Conservation (phyloP, 2,888 invertebrate genomes). For the Disparrhopalites patrizii region DNA sequence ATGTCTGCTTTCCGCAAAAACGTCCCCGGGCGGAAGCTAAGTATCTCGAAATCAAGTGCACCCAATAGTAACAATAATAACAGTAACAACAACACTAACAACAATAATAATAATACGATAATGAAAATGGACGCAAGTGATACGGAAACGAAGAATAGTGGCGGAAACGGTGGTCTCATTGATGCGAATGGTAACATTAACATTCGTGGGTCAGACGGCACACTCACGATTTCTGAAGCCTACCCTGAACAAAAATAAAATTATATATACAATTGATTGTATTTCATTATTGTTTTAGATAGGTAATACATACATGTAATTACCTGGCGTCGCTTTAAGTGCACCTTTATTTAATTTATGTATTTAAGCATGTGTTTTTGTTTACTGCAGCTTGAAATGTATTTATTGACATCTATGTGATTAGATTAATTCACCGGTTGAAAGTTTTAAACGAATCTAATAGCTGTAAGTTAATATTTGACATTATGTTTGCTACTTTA, state of each 20-base stretch:
- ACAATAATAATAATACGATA: constrained; percentile 42
- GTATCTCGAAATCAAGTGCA: constrained; percentile 42
- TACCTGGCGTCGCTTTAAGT: constrained; percentile 18
- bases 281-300: too few species aligned
- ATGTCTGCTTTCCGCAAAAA: constrained; percentile 48
- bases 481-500: too few species aligned
- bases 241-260: constrained; percentile 25
- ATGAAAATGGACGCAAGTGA: constrained; percentile 32
- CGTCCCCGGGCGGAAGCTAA: constrained; percentile 47
- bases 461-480: too few species aligned
- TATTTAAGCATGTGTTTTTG: too few species aligned
- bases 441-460: too few species aligned
- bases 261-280: too few species aligned
- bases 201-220: constrained; percentile 47
- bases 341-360: constrained; percentile 14
- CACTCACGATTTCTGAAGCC: constrained; percentile 48
- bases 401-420: not conserved
- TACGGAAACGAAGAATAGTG: constrained; percentile 24
- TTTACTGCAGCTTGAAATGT: not conserved
- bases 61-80: constrained; percentile 44
- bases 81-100: constrained; percentile 38
- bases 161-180: constrained; percentile 32
- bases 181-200: constrained; percentile 48
- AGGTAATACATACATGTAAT: too few species aligned
- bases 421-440: too few species aligned